Evolutionary conservation across 2,888 invertebrate species (phyloP), one percentile per base, ranked within the genome.

Genomic region (Syritta pipiens): DNA sequence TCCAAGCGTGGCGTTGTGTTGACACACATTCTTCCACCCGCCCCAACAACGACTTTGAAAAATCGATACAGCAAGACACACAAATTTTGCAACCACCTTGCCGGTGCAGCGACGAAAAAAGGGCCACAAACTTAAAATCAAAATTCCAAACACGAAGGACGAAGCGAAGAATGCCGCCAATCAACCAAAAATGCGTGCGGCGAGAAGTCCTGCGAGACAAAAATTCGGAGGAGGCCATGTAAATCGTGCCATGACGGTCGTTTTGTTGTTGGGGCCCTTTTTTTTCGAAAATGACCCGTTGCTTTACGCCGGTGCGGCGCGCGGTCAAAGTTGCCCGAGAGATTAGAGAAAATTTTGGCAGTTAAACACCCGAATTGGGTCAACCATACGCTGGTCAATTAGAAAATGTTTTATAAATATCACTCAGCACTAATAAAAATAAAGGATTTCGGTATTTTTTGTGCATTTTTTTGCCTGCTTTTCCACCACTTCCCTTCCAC

Each of bases 291-390:
- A n/a, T n/a, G n/a, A n/a, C n/a, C n/a, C n/a, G n/a, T n/a, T 32
- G 57, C 53, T 59, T 71, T 65, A 71, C 77, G 77, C 77, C 72
- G 77, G 72, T 77, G 77, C 77, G 46, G 24, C 24, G 63, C 28
- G 44, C 71, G 76, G 65, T 71, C 71, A 77, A 59, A 71, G 65
- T 65, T 72, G 51, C 37, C 49, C 51, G n/a, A 5, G 49, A 77
- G 65, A 71, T 65, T 44, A 71, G 53, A 60, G 30, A 65, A 53
- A 5, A 12, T 26, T 55, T 72, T 46, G 4, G 9, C 24, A 37
- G 35, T 14, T 63, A 77, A 53, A 59, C 46, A 48, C 20, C 28
- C 12, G 26, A 69, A 55, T 76, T 69, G 30, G 62, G 62, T 77
- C 69, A 71, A 30, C 14, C 14, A 32, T 4, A 32, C 3, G 7